Base-by-base conservation (phyloP, 2,888 invertebrate genomes). In the Harpalus rufipes region DNA sequence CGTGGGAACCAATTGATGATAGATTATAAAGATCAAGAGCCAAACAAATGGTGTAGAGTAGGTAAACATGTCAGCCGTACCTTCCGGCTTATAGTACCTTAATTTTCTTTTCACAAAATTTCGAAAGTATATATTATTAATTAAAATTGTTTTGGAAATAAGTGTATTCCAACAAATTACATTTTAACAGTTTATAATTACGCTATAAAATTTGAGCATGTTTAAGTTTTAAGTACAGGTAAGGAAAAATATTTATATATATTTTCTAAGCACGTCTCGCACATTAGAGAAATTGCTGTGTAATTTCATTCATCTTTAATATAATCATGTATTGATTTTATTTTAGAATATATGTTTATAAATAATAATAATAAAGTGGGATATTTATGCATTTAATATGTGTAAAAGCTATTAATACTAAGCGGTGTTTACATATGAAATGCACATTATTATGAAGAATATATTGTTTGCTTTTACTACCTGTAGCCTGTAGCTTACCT, bases 101-200 rank as follows among this genome's bases (percentile, higher is more conserved):
- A 44, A 74, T 74, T 74, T 74, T 74, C 72, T 74, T 74, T 74
- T 74, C 72, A 74, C 72, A 44, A 74, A 74, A 18, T 74, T 74
- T 74, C 72, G 72, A 74, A 74, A 74, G 72, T 74, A 74, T 44
- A 8, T 41, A 41, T 74, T 74, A 44, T 44, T 74, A 74, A 74
- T 74, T 74, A 74, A 74, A 74, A 74, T 74, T 44, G 44, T 44
- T 74, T 72, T 44, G 18, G 72, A 18, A 74, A 74, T 74, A 14
- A 44, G 72, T 74, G 72, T 68, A 68, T 39, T 68, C 68, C 1
- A 44, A 74, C 72, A 74, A 74, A 74, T 74, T 74, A 44, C 72
- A 74, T 74, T 74, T 74, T 74, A 74, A 74, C 72, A 74, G 72
- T 74, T 74, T 18, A 74, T 74, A 74, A 74, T 74, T 74, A 74